Conservation (phyloP, 2,888 invertebrate genomes). For the Xestia sexstrigata region DNA sequence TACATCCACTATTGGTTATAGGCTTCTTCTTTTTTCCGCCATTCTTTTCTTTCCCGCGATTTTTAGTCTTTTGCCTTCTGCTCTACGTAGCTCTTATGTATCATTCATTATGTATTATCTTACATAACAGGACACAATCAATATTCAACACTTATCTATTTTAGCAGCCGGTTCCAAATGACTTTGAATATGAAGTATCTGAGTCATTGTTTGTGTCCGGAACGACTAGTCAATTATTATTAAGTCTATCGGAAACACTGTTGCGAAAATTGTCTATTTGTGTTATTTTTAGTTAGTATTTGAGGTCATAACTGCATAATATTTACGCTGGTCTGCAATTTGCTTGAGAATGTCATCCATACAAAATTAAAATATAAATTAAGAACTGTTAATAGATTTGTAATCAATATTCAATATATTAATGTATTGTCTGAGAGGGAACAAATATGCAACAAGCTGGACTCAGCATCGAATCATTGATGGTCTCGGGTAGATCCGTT, state of each 20-base stretch:
- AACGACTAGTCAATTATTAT: neutral
- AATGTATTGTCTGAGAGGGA: neutral
- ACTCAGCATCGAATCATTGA: neutral
- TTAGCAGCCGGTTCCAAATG: constrained; percentile 33
- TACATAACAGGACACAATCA: constrained; percentile 61
- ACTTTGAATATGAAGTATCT: constrained; percentile 51
- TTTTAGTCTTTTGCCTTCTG: constrained; percentile 30
- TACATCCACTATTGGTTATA: neutral
- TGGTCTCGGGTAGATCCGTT: neutral
- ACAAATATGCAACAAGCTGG: neutral
- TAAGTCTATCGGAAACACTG: constrained; percentile 23
- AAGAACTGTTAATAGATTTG: neutral
- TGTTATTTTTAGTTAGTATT: neutral
- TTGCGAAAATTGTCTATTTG: constrained; percentile 12
- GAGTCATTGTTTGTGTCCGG: constrained; percentile 44
- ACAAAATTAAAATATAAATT: neutral
- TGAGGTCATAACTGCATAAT: constrained; percentile 15
- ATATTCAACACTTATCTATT: constrained; percentile 60
- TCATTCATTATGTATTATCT: constrained; percentile 45
- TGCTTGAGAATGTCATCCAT: neutral
- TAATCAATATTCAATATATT: too few species aligned
- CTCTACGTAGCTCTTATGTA: neutral
- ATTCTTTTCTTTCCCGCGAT: neutral
- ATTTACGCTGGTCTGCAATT: neutral
- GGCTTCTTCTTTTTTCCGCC: neutral